Base-by-base conservation (phyloP, 1,140 invertebrate genomes). In the Teleogryllus occipitalis region DNA sequence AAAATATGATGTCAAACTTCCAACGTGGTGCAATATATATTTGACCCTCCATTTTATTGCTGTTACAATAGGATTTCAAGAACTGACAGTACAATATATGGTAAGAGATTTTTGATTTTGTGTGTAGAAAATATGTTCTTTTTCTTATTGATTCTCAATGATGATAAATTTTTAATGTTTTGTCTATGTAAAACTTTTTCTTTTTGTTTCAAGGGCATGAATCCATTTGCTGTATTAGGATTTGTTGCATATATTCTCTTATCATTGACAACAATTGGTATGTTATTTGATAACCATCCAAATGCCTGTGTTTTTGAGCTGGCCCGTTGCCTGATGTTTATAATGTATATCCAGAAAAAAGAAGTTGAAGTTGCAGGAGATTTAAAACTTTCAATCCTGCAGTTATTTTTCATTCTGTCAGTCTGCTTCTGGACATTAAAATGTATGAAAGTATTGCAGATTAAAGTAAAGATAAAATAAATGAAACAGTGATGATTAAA, bases 1-100 rank as follows among this genome's bases (percentile, higher is more conserved):
- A n/a, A 94, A 93, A 83, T 95, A 92, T 83, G 89, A 95, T 84
- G 89, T 91, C 0, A 82, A 86, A 78, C 84, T 95, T n/a, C 90
- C 93, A 0, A 74, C 84, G 0, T 93, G 92, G 92, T 90, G 90
- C 82, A 93, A 91, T 81, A 49, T 90, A 0, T 95, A 95, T 82
- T 85, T 94, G 12, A 83, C 90, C 8, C 65, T 91, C 0, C 94
- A 96, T 84, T 95, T 95, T 84, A 83, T 87, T 47, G 83, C 92
- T 2, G 87, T 93, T 0, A 83, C 94, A 8, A 88, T 91, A 78
- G 89, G 89, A 8, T 92, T 92, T 86, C 88, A 91, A 80, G 89
- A 91, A 81, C 83, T 93, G 0, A 88, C 90, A 22, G 84, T 88
- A 1, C 86, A 88, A 82, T 86, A 90, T 82, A 86, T 90, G 88